phyloP scores from a whole-genome alignment of 1,140 invertebrate genomes.

The Mercenaria mercenaria region DNA sequence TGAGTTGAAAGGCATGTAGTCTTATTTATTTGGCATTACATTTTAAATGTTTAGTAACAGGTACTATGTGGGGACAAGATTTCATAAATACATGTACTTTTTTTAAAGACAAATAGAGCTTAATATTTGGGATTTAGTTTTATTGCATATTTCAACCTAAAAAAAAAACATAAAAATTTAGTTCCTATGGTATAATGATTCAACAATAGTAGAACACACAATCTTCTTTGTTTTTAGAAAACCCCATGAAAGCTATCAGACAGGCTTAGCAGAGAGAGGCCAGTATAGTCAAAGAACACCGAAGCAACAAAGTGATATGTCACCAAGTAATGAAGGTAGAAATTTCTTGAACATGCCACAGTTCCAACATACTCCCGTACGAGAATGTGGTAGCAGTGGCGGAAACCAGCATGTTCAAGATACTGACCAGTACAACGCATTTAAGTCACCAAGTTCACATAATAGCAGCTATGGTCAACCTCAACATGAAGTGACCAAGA shows the following conservation, averaged over 20 bases:
- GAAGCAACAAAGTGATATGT: neutral
- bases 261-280: neutral
- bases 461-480: neutral
- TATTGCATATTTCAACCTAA: too few species aligned
- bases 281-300: neutral
- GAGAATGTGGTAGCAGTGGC: neutral
- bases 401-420: neutral
- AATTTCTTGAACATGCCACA: neutral
- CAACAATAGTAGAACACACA: too few species aligned
- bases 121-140: too few species aligned
- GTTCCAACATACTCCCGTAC: neutral
- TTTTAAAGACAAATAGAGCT: too few species aligned
- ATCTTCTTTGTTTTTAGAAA: too few species aligned
- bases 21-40: too few species aligned
- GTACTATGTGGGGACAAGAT: too few species aligned
- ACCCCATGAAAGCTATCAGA: neutral
- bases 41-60: too few species aligned
- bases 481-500: conserved; percentile 42
- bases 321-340: neutral
- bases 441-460: neutral
- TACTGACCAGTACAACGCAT: neutral
- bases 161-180: too few species aligned
- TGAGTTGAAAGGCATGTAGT: too few species aligned
- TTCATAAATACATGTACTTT: too few species aligned
- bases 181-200: too few species aligned